A percentile compares a stretch with the other conserved stretches of the same genome.
phyloP scores from a whole-genome alignment of 2,797 vertebrate species.

The Tympanoctomys barrerae region DNA sequence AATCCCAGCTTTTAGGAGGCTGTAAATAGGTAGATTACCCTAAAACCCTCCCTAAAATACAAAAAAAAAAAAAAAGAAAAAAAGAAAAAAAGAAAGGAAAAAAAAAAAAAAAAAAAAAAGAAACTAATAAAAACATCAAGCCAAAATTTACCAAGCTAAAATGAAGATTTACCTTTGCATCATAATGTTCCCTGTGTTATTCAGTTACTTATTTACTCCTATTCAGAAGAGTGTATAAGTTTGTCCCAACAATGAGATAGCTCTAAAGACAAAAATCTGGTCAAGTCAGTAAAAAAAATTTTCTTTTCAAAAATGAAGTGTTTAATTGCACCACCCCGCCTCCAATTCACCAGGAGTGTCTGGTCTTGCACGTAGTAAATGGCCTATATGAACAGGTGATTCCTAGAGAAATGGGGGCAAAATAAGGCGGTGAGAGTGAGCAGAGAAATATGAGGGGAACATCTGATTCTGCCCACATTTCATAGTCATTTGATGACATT shows the following conservation, averaged over 20 bases:
- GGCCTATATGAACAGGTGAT: background rate
- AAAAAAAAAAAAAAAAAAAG: background rate
- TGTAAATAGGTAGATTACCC: too few species aligned
- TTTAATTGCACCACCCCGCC: background rate
- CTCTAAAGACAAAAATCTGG: constrained; percentile 15
- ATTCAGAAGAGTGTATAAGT: background rate
- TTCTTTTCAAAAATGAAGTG: constrained; percentile 38
- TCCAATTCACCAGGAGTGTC: background rate
- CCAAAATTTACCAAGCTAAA: background rate
- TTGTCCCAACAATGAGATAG: background rate
- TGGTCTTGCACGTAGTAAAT: background rate
- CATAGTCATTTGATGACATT: background rate
- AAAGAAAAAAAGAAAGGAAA: background rate
- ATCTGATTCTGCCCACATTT: background rate
- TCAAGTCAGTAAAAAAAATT: constrained; percentile 8
- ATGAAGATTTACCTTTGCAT: background rate
- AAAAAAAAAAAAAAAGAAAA: background rate
- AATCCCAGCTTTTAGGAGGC: too few species aligned
- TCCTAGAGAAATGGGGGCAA: background rate
- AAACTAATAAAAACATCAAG: background rate
- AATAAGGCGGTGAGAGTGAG: background rate
- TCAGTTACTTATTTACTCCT: background rate
- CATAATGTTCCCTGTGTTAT: background rate
- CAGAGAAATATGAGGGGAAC: background rate
- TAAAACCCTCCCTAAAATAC: too few species aligned